Base-by-base conservation (phyloP, 2,797 vertebrate species). In the Galaxias olidus region DNA sequence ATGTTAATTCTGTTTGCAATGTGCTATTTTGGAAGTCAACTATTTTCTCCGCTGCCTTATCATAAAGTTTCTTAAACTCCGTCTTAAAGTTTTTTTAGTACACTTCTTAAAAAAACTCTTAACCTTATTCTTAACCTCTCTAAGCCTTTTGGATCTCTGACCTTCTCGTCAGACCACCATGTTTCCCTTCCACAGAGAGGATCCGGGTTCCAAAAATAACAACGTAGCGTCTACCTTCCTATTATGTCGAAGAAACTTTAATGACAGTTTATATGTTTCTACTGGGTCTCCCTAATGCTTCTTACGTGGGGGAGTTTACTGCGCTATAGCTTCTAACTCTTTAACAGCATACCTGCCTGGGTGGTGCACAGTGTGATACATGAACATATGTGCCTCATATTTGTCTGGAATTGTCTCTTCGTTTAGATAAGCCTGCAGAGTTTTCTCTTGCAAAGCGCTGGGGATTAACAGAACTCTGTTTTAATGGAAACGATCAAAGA, bases 261-360 rank as follows among this genome's bases (percentile, higher is more conserved):
- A 53, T 53, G 18, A 30, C 51, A 10, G 18, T 53, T 53, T 53
- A 18, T 13, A 30, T 10, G 51, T 53, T 53, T 30, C 17, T 12
- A 53, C 10, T 6, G 15, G 12, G 51, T 19, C 51, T 53, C 11
- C 18, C 45, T 3, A 14, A 14, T 53, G 17, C 51, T 53, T 19
- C 51, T 53, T 18, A 11, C 19, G 18, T 12, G 19, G 51, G 17
- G 18, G 42, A 30, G 40, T 61, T 61, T 60, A 19, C 10, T 57
- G 8, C 12, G 57, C 56, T n/a, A 41, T 4, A 41, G 30, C 47
- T 17, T 43, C 71, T 69, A 66, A 68, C 17, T 49, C 60, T 74
- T n/a, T 66, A 30, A 40, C 62, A 46, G 51, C 20, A 1, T 17
- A 14, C 63, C 30, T 15, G n/a, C 61, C 53, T 78, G 80, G 80